These are phyloP conservation scores for Oscheius onirici DNA, from an alignment of 2,888 invertebrate genomes.

Conservation along the genomic window DNA sequence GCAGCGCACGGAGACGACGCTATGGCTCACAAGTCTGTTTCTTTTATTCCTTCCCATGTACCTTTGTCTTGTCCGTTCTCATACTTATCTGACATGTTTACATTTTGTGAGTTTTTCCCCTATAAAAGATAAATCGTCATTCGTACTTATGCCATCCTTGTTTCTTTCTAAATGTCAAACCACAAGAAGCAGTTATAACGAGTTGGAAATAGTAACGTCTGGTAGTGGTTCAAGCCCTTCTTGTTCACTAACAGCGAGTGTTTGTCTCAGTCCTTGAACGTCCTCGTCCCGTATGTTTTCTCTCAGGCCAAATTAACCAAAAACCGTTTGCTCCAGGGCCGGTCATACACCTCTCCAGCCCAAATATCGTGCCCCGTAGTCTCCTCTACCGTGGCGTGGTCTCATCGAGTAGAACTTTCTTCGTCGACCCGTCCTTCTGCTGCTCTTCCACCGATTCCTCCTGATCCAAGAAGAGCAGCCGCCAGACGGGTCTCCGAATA, in stretches of 20 bases:
- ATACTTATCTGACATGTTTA: too few species aligned
- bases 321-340: constrained; percentile 28
- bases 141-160: too few species aligned
- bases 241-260: too few species aligned
- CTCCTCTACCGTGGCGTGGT: constrained; percentile 47
- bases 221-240: too few species aligned
- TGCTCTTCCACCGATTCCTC: constrained; percentile 5
- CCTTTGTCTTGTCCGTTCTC: background rate
- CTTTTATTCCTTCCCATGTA: background rate
- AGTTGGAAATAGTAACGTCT: too few species aligned
- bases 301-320: background rate
- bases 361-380: too few species aligned
- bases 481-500: constrained; percentile 4
- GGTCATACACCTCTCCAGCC: constrained; percentile 52
- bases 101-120: too few species aligned
- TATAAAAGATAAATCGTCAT: too few species aligned
- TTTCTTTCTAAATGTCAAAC: too few species aligned
- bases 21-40: constrained; percentile 22
- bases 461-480: constrained; percentile 21
- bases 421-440: constrained; percentile 22
- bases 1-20: constrained; percentile 17
- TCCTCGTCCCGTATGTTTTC: background rate
- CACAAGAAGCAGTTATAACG: too few species aligned
- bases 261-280: background rate
- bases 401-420: constrained; percentile 36